Conservation (phyloP, 2,797 vertebrate species). For the Ispidina lecontei region DNA sequence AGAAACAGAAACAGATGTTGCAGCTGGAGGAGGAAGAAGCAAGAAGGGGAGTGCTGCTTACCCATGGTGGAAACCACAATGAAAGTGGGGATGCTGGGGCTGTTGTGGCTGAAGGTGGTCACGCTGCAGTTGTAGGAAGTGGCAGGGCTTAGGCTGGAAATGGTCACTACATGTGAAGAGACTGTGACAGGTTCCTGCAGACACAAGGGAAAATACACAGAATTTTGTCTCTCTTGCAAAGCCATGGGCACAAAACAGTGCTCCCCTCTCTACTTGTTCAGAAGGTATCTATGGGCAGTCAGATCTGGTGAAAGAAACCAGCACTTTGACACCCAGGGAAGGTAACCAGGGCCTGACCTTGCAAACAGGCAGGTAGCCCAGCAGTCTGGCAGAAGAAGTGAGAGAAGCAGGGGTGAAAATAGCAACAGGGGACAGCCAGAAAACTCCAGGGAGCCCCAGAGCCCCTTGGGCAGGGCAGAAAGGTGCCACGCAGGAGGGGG, state of each 20-base stretch:
- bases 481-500: fast-evolving
- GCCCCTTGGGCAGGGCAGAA: background rate
- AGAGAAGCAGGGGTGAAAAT: background rate
- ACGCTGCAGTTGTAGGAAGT: slow-evolving; percentile 93
- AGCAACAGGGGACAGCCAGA: background rate
- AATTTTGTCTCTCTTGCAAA: background rate
- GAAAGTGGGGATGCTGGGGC: slow-evolving; percentile 85
- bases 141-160: slow-evolving; percentile 86
- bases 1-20: background rate
- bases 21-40: background rate
- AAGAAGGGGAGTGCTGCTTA: slow-evolving; percentile 59
- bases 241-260: background rate
- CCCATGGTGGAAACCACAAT: slow-evolving; percentile 88
- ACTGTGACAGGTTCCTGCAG: slow-evolving; percentile 83
- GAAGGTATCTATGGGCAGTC: background rate
- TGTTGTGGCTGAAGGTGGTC: slow-evolving; percentile 91
- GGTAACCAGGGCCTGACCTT: background rate
- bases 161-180: slow-evolving; percentile 85
- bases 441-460: background rate
- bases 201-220: background rate
- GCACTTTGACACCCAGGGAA: background rate
- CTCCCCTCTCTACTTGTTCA: background rate
- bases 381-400: background rate
- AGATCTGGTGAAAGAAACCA: background rate
- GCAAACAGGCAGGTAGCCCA: background rate